These are phyloP conservation scores for Eurystomus gularis DNA, from an alignment of 2,113 vertebrate species.

Conservation along the genomic window DNA sequence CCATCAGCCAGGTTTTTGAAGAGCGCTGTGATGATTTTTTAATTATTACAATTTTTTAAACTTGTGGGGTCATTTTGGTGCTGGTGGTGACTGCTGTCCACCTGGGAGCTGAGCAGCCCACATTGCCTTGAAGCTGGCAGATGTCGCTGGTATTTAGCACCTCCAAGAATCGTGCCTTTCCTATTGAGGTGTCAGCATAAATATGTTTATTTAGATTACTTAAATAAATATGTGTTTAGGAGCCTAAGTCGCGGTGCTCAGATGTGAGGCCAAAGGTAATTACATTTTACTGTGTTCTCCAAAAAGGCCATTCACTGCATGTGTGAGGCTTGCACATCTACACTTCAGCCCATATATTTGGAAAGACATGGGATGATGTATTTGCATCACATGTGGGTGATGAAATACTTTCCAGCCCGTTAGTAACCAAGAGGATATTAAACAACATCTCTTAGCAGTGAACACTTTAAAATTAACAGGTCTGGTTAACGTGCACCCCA, in stretches of 20 bases:
- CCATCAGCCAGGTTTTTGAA: background rate
- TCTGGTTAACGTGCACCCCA: background rate
- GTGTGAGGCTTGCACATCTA: constrained; percentile 51
- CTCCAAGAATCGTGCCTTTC: constrained; percentile 20
- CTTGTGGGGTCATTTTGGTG: background rate
- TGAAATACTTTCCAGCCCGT: constrained; percentile 64
- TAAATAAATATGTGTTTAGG: constrained; percentile 65
- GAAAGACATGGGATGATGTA: constrained; percentile 49
- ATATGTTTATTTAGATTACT: constrained; percentile 67
- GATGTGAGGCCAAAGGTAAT: constrained; percentile 65
- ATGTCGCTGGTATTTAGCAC: constrained; percentile 28
- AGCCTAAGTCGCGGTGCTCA: constrained; percentile 33
- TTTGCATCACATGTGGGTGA: constrained; percentile 61
- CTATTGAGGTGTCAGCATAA: constrained; percentile 57
- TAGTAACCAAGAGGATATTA: constrained; percentile 61
- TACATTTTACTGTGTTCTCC: constrained; percentile 40
- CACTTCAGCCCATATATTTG: constrained; percentile 35
- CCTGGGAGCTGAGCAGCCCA: background rate
- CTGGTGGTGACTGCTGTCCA: background rate
- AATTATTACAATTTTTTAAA: too few relatives aligned
- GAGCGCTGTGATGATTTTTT: background rate
- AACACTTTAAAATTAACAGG: constrained; percentile 23
- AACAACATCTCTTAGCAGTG: constrained; percentile 43
- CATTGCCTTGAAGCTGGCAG: background rate
- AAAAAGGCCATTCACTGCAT: constrained; percentile 23